Base-by-base conservation (phyloP, 2,797 vertebrate species). In the Lepilemur septentrionalis region DNA sequence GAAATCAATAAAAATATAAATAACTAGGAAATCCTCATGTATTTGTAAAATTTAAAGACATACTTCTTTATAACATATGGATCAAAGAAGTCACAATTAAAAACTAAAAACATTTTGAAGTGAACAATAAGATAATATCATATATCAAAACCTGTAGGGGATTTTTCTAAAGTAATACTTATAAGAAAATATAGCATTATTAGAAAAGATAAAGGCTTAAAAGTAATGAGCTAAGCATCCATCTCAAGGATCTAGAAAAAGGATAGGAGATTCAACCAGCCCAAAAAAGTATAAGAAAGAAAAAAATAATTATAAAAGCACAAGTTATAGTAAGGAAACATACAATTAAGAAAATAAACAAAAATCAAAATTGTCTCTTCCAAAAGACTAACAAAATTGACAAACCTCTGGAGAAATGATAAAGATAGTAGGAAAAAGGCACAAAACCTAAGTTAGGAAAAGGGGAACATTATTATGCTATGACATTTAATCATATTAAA, bases 111-210 rank as follows among this genome's bases (percentile, higher is more conserved):
- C 75, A 76, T 70, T 80, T 80, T 78, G 35, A 80, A 84, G 28
- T 88, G 55, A 94, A 70, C 23, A 76, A 28, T 67, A 86, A 32
- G 32, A 79, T 65, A 94, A 67, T 43, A 84, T 48, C 52, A 57
- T 38, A 76, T 28, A 52, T 69, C 65, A 89, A 84, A 84, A 38
- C 3, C 11, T 18, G 11, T 28, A 59, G 73, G 20, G 43, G 76
- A 76, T 43, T 81, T 87, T 83, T 76, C 76, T 95, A 83, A 89
- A 93, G 25, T 69, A 89, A 85, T 75, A n/a, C 38, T 46, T 65
- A 48, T 3, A 57, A 79, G 65, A 46, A 90, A 80, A 80, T 80
- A 78, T 25, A 79, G 35, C 4, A 20, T 35, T 89, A 50, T 52
- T 52, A 93, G 30, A 30, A 69, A 86, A 20, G n/a, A 63, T 78